A percentile compares a stretch with the other conserved stretches of the same genome.
phyloP scores from a whole-genome alignment of 2,888 invertebrate genomes.

The Protonemura montana region DNA sequence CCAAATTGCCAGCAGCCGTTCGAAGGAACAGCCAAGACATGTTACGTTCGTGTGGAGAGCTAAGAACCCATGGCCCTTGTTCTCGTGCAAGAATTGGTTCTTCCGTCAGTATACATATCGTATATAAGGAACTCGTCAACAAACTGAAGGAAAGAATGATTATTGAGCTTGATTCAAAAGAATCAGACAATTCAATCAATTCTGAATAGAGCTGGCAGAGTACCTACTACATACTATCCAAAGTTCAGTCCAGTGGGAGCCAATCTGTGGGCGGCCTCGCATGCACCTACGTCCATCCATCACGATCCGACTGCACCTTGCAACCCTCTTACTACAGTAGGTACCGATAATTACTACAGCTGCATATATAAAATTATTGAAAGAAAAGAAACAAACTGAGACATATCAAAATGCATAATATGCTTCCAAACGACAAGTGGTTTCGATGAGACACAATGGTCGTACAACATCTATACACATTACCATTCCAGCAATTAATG shows the following conservation, averaged over 20 bases:
- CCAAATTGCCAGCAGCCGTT: background rate
- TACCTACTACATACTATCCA: background rate
- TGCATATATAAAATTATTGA: background rate
- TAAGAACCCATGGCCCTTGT: background rate
- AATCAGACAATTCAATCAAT: constrained; percentile 5
- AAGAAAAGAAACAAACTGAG: background rate
- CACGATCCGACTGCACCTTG: background rate
- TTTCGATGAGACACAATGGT: constrained; percentile 22
- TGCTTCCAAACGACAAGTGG: background rate
- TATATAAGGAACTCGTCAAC: background rate
- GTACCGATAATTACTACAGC: background rate
- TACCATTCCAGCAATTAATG: constrained; percentile 30
- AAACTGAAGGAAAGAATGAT: constrained; percentile 3
- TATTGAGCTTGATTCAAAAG: background rate
- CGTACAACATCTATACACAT: background rate
- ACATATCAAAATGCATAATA: background rate
- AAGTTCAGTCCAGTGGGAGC: background rate
- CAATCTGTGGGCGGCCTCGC: no score
- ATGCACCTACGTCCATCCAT: background rate
- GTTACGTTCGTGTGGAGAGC: background rate
- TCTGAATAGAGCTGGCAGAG: background rate
- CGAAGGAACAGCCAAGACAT: background rate
- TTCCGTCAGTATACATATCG: background rate
- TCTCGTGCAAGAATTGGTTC: background rate
- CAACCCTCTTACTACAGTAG: background rate